Base-by-base conservation (phyloP, 2,113 vertebrate species). In the Daubentonia madagascariensis region DNA sequence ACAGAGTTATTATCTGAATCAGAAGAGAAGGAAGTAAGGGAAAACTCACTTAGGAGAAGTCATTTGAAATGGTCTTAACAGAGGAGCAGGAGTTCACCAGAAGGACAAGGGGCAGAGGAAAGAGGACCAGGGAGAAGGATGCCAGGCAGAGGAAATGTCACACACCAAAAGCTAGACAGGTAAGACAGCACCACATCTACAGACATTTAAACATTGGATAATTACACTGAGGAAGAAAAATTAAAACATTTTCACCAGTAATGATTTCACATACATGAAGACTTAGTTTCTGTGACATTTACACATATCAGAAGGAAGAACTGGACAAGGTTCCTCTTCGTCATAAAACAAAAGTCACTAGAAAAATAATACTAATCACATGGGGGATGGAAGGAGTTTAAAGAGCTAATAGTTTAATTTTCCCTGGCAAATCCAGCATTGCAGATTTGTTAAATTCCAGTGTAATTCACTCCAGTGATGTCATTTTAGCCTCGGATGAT, bases 381-480 rank as follows among this genome's bases (percentile, higher is more conserved):
- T 13, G 28, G 18, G 52, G 52, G 59, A 28, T 25, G 72, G 63
- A 40, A 78, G 28, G 22, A 40, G 13, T 40, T 17, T 54, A 65
- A 81, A 68, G 9, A 54, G 18, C 67, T 78, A 37, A 59, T 63
- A 40, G 40, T 89, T 81, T 94, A 13, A 28, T 92, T 75, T 92
- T 80, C 81, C 79, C 70, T 65, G 54, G 81, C 73, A 88, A 94
- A 63, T 9, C 70, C 50, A 48, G n/a, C 40, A 52, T 1, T n/a
- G 78, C 68, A 92, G 73, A 68, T 89, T 68, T 96, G 84, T 70
- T 61, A 43, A 37, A 40, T 23, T 76, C 65, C 86, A 45, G 54
- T 45, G 59, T 45, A 89, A 81, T 92, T 92, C 32, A 37, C 54
- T 32, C 78, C 14, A 70, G n/a, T 95, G 95, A 97, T 84, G 70